A percentile compares a stretch with the other conserved stretches of the same genome.
Conservation (phyloP, 2,113 vertebrate genomes). For the Mobula birostris region DNA sequence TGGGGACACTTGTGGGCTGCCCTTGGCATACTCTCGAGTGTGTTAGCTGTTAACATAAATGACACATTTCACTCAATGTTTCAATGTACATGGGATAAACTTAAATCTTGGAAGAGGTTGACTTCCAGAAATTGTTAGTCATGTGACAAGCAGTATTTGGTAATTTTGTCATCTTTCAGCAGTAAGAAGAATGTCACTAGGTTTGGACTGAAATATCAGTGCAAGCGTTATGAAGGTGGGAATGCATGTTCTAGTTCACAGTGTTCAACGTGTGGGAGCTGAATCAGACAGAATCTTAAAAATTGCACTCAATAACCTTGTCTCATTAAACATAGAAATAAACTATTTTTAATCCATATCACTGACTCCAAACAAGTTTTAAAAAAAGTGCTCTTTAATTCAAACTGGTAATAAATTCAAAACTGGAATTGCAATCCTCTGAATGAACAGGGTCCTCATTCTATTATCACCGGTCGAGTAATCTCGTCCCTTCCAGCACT, state of each 20-base stretch:
- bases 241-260: neutral
- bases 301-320: neutral
- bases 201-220: neutral
- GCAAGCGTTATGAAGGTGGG: neutral
- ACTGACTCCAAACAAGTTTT: neutral
- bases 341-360: neutral
- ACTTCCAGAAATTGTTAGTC: neutral
- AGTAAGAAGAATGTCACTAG: neutral
- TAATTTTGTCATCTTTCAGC: neutral
- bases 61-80: no score
- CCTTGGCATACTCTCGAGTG: no score
- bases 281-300: neutral
- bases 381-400: conserved; percentile 37
- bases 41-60: no score
- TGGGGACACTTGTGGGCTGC: no score
- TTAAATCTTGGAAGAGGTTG: neutral
- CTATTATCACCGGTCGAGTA: neutral
- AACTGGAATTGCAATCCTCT: neutral
- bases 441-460: neutral
- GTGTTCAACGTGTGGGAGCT: neutral
- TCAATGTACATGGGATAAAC: no score
- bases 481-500: neutral
- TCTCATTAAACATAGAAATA: neutral
- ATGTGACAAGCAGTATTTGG: neutral
- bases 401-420: conserved; percentile 19